Conservation (phyloP, 2,797 vertebrate genomes). For the Emys orbicularis region DNA sequence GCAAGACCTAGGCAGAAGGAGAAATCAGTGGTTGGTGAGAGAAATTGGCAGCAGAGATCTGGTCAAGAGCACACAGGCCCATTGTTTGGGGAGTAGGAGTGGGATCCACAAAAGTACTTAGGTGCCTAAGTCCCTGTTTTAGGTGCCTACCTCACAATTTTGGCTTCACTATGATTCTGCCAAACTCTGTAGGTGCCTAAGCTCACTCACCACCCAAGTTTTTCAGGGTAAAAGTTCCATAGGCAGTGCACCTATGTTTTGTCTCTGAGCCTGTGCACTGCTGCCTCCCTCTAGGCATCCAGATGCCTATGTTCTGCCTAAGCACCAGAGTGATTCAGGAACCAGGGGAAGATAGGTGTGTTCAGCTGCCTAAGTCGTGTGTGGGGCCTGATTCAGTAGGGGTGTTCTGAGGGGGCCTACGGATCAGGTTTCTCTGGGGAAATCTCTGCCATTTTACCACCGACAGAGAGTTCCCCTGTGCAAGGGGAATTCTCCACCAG, state of each 20-base stretch:
- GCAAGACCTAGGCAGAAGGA: slow-evolving; percentile 22
- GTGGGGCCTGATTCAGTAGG: too few species aligned
- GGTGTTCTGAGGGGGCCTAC: too few species aligned
- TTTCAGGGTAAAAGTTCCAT: neutral
- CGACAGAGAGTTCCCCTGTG: neutral
- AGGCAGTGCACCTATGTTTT: neutral
- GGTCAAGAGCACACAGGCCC: slow-evolving; percentile 64
- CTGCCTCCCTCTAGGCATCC: too few species aligned
- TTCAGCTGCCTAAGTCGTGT: too few species aligned
- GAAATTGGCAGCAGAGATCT: neutral
- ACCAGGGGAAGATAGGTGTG: too few species aligned
- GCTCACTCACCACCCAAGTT: neutral
- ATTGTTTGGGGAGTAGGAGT: slow-evolving; percentile 68
- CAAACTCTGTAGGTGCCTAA: neutral
- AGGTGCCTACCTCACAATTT: neutral
- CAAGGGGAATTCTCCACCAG: too few species aligned
- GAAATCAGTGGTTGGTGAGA: slow-evolving; percentile 32
- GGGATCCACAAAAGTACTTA: neutral
- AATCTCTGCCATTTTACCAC: neutral
- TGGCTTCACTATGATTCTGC: neutral
- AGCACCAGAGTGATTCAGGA: too few species aligned
- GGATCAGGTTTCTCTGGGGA: neutral
- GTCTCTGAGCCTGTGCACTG: too few species aligned
- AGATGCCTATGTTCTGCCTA: too few species aligned
- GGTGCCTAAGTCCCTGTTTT: neutral